A percentile compares a stretch with the other conserved stretches of the same genome.
phyloP scores from a whole-genome alignment of 2,797 vertebrate genomes.

The Liparis tanakae region DNA sequence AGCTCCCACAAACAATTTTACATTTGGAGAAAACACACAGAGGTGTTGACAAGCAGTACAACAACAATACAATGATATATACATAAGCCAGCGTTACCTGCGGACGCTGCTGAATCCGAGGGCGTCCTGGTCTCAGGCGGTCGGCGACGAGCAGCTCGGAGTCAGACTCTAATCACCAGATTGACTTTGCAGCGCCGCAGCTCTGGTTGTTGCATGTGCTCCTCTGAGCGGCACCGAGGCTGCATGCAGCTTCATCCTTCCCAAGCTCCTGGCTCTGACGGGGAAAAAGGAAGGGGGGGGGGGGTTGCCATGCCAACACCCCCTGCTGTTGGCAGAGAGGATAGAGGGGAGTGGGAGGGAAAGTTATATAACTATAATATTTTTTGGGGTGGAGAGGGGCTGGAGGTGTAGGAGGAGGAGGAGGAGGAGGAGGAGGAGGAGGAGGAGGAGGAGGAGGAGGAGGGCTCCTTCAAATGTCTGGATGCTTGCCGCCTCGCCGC shows the following conservation, averaged over 20 bases:
- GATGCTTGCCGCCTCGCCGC: slow-evolving; percentile 51
- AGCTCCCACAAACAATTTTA: not conserved
- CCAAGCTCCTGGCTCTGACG: slow-evolving; percentile 76
- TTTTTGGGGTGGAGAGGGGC: slow-evolving; percentile 19
- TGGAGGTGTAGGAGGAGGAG: not conserved
- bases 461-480: slow-evolving; percentile 68
- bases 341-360: slow-evolving; percentile 77
- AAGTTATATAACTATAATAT: slow-evolving; percentile 83
- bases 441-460: not conserved
- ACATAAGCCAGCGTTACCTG: slow-evolving; percentile 56
- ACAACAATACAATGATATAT: slow-evolving; percentile 3
- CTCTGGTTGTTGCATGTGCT: slow-evolving; percentile 52
- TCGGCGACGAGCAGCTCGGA: slow-evolving; percentile 18
- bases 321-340: slow-evolving; percentile 70
- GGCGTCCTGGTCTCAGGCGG: slow-evolving; percentile 23
- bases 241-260: slow-evolving; percentile 78
- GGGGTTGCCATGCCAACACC: slow-evolving; percentile 83
- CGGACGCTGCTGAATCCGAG: slow-evolving; percentile 35
- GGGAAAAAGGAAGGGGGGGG: slow-evolving; percentile 60
- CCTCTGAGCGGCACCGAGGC: slow-evolving; percentile 67
- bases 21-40: slow-evolving; percentile 17
- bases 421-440: not conserved
- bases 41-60: slow-evolving; percentile 17
- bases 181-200: slow-evolving; percentile 32
- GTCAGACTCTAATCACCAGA: slow-evolving; percentile 51